Percentiles rank a stretch among this genome's conserved stretches.
These are phyloP conservation scores for Synergus umbraculus DNA, from an alignment of 2,888 invertebrate species.

Conservation along the genomic window DNA sequence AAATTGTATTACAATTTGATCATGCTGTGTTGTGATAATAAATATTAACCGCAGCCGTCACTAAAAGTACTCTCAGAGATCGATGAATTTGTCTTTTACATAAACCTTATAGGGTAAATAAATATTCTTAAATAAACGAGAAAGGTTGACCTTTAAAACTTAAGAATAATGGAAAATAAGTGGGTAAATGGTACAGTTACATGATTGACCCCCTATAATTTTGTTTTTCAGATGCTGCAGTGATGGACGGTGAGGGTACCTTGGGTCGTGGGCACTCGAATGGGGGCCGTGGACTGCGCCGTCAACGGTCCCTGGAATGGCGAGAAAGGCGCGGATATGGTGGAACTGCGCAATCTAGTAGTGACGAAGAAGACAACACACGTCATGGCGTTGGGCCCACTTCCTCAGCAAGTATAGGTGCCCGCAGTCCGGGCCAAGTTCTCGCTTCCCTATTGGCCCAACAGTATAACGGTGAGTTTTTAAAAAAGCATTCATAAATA, in stretches of 20 bases:
- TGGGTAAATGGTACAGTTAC: background rate
- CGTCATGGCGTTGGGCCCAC: conserved; percentile 66
- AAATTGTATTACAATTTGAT: background rate
- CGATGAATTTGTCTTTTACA: too few species aligned
- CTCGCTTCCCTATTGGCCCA: conserved; percentile 69
- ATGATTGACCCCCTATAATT: background rate
- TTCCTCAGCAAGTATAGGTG: conserved; percentile 61
- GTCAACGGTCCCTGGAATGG: conserved; percentile 81
- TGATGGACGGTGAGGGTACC: conserved; percentile 72
- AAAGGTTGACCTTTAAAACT: too few species aligned
- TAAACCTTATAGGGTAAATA: too few species aligned
- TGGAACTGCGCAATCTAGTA: conserved; percentile 77
- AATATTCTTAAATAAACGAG: too few species aligned
- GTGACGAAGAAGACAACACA: conserved; percentile 69
- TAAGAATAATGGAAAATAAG: too few species aligned
- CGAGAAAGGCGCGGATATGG: conserved; percentile 81
- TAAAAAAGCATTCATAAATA: background rate
- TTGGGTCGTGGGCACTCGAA: conserved; percentile 73
- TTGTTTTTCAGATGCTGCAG: conserved; percentile 66
- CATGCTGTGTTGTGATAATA: background rate
- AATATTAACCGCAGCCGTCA: background rate
- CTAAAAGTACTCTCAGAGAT: too few species aligned
- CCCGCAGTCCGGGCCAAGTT: conserved; percentile 69
- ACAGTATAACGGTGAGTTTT: conserved; percentile 66
- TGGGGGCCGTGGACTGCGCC: conserved; percentile 75